These are phyloP conservation scores for Hypomesus transpacificus DNA, from an alignment of 2,113 vertebrate species.

Conservation along the genomic window DNA sequence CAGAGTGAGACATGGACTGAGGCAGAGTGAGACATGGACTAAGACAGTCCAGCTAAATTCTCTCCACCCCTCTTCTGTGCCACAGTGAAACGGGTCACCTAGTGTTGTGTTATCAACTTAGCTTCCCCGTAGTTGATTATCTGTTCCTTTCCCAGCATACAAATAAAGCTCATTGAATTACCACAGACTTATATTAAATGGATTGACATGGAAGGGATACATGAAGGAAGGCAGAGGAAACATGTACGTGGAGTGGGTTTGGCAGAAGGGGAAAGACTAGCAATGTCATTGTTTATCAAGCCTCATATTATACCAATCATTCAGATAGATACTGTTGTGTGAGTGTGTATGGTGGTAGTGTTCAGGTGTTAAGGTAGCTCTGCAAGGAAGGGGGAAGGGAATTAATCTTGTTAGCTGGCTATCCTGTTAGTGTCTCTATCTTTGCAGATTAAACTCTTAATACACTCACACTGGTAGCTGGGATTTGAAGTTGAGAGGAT, in stretches of 20 bases:
- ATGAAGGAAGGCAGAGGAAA: conserved; percentile 15
- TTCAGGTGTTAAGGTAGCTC: background rate
- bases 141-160: background rate
- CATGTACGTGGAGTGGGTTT: background rate
- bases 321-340: background rate
- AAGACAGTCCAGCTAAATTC: no score
- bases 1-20: no score
- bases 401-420: conserved; percentile 60
- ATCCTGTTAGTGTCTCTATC: conserved; percentile 38
- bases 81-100: no score
- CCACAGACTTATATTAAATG: conserved; percentile 55
- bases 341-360: background rate
- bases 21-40: no score
- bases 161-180: conserved; percentile 42
- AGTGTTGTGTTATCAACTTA: background rate
- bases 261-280: background rate
- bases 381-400: conserved; percentile 42
- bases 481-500: conserved; percentile 37
- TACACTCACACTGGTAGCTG: background rate
- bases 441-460: conserved; percentile 39
- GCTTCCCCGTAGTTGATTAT: background rate
- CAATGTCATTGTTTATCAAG: background rate
- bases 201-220: conserved; percentile 43
- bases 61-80: no score
- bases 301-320: background rate